Evolutionary conservation across 2,113 vertebrate genomes (phyloP).

Genomic region (Ramphastos sulfuratus): DNA sequence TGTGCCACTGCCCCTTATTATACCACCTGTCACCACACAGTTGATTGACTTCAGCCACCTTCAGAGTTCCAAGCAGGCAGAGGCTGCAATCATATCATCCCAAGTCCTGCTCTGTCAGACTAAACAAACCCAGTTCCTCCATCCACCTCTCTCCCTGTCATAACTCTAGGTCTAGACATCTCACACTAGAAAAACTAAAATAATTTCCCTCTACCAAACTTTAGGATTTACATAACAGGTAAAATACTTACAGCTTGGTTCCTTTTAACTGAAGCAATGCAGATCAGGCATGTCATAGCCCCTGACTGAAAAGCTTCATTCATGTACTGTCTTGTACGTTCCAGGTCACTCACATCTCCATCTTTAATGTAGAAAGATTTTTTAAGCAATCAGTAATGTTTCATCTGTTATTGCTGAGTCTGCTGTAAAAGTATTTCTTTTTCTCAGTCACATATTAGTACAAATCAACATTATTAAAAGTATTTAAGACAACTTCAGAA

Average conservation of each 20-base stretch:
- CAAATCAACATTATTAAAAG: background rate
- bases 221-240: background rate
- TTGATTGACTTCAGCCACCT: background rate
- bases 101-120: background rate
- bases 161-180: no score
- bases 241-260: constrained; percentile 88
- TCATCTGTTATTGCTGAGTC: background rate
- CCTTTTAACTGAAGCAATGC: constrained; percentile 93
- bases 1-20: background rate
- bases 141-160: background rate
- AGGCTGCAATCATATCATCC: background rate
- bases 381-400: background rate
- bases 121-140: background rate
- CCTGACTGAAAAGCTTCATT: constrained; percentile 94
- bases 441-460: background rate
- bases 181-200: no score
- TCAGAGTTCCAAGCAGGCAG: background rate
- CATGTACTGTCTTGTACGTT: constrained; percentile 89
- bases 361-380: constrained; percentile 75
- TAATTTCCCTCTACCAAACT: no score
- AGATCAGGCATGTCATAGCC: constrained; percentile 94
- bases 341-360: constrained; percentile 84
- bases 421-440: background rate
- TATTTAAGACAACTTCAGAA: background rate
- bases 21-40: background rate